Conservation (phyloP, 2,888 invertebrate species). For the Coenonympha glycerion region DNA sequence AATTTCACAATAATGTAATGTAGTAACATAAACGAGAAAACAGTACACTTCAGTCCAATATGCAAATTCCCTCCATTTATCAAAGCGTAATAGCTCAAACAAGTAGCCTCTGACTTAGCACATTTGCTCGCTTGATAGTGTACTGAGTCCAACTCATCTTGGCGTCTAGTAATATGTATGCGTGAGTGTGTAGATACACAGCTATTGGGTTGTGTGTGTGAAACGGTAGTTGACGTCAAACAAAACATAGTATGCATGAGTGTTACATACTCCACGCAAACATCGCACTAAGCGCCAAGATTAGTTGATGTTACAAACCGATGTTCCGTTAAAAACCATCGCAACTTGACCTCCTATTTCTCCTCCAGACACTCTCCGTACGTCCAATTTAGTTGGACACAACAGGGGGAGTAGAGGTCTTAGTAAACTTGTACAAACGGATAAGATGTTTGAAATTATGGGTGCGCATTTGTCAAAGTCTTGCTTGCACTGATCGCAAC, state of each 20-base stretch:
- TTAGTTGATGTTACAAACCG: slow-evolving; percentile 50
- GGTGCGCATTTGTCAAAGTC: slow-evolving; percentile 61
- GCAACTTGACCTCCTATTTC: slow-evolving; percentile 33
- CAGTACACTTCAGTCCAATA: background rate
- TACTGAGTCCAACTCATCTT: too few species aligned
- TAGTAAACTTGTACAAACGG: slow-evolving; percentile 33
- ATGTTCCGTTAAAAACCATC: slow-evolving; percentile 42
- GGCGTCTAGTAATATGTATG: too few species aligned
- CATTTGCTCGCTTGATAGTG: slow-evolving; percentile 55
- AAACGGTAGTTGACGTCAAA: too few species aligned
- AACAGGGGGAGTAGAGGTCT: slow-evolving; percentile 34
- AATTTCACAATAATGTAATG: background rate
- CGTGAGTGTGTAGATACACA: too few species aligned
- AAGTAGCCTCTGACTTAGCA: slow-evolving; percentile 64
- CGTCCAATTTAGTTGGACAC: background rate
- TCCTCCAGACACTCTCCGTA: slow-evolving; percentile 2
- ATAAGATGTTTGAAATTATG: slow-evolving; percentile 45
- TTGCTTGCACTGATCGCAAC: slow-evolving; percentile 34
- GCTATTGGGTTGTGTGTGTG: too few species aligned
- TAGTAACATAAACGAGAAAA: background rate
- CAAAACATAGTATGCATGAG: too few species aligned
- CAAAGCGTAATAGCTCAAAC: slow-evolving; percentile 55
- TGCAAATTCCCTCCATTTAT: slow-evolving; percentile 39
- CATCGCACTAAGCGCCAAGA: too few species aligned
- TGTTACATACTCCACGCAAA: too few species aligned